phyloP scores from a whole-genome alignment of 2,797 vertebrate species.

The Delichon dasypus region DNA sequence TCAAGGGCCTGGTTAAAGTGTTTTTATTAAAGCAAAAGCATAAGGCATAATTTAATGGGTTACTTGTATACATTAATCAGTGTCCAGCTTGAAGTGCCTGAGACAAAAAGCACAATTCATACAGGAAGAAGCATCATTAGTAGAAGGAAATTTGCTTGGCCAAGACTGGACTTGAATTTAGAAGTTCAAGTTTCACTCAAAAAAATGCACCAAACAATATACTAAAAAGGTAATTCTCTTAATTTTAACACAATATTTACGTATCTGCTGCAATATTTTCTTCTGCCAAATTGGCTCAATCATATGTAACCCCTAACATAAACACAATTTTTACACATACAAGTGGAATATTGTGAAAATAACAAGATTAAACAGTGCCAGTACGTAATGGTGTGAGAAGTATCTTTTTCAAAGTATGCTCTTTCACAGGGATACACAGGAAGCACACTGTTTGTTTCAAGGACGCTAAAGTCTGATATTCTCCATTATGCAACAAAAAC shows the following conservation, averaged over 20 bases:
- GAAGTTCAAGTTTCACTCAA: not conserved
- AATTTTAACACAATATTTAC: not conserved
- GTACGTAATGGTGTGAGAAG: not conserved
- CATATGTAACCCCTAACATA: not conserved
- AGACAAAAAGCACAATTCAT: conserved; percentile 9
- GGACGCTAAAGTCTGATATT: not conserved
- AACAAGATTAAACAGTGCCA: not conserved
- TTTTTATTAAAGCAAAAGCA: conserved; percentile 44
- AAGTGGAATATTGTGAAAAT: not conserved
- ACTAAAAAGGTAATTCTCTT: not conserved
- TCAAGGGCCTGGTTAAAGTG: conserved; percentile 14
- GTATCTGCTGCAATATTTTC: not conserved
- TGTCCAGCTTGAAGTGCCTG: conserved; percentile 27
- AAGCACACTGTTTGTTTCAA: not conserved
- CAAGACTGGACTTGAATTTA: not conserved
- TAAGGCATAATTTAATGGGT: conserved; percentile 14
- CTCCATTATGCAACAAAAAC: not conserved
- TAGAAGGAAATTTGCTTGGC: not conserved
- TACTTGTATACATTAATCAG: conserved; percentile 37
- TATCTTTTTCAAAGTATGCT: not conserved
- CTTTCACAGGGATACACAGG: not conserved
- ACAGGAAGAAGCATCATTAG: not conserved
- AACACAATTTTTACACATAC: not conserved
- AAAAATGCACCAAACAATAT: not conserved
- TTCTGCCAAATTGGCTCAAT: not conserved